Evolutionary conservation across 2,797 vertebrate species (phyloP).

Genomic region (Malurus splendens): DNA sequence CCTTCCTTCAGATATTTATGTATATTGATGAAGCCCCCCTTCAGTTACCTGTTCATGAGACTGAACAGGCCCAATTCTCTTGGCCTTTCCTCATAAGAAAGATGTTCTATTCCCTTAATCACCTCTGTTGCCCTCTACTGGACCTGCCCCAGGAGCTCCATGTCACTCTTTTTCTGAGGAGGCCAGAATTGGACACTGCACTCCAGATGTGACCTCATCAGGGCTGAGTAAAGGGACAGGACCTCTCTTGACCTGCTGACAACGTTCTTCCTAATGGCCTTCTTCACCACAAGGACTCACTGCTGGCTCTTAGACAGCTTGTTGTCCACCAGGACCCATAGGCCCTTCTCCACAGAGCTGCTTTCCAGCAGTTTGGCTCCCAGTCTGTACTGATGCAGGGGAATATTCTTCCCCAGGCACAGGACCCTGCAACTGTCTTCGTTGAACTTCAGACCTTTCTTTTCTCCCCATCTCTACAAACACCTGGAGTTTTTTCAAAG

Average conservation of each 20-base stretch:
- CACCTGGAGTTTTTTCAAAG: not conserved
- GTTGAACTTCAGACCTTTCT: not conserved
- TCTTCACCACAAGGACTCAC: not conserved
- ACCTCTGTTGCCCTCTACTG: not conserved
- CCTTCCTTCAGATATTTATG: not conserved
- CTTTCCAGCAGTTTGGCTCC: not conserved
- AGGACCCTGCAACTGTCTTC: not conserved
- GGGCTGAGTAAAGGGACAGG: not conserved
- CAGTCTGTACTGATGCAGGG: not conserved
- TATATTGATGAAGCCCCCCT: not conserved
- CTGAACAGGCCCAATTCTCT: not conserved
- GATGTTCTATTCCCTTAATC: not conserved
- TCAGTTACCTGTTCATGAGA: not conserved
- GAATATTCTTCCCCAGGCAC: rapidly evolving
- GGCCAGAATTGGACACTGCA: not conserved
- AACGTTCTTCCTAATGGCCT: not conserved
- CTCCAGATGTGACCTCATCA: not conserved
- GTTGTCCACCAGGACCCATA: not conserved
- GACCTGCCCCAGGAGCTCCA: not conserved
- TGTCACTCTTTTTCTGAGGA: not conserved
- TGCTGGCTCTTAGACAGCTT: not conserved
- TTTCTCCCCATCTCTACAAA: not conserved
- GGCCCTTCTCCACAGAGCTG: not conserved
- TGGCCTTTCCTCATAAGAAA: not conserved
- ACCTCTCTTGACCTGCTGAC: not conserved